Base-by-base conservation (phyloP, 2,888 invertebrate genomes). In the Eudemis profundana region DNA sequence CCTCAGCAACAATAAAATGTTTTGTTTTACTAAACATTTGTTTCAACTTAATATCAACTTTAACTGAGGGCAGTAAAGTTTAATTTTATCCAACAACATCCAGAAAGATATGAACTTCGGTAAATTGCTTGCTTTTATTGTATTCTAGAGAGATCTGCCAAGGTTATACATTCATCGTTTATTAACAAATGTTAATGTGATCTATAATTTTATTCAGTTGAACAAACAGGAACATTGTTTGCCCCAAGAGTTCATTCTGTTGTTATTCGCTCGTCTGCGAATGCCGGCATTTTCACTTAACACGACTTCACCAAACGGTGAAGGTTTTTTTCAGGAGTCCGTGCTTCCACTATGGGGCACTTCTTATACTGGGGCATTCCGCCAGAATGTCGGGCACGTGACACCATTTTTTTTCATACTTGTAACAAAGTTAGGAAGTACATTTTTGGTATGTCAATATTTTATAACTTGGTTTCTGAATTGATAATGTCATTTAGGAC, bases 121-220 rank as follows among this genome's bases (percentile, higher is more conserved):
- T 19, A 23, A 21, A 46, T 27, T 27, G 27, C 1, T 14, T 2
- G 7, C 14, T 10, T 8, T 33, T 27, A 27, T 21, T n/a, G n/a
- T n/a, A n/a, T 47, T 47, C 8, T 8, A 15, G 29, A 19, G 17
- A 7, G 8, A 17, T 33, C 8, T 44, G 14, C 44, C 19, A 44
- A 42, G 42, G 56, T 56, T 56, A 19, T 5, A 14, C 14, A 33
- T n/a, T 33, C n/a, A 44, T 56, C 8, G 44, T 56, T 56, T 56
- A 56, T 44, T 8, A 54, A 14, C 23, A 44, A 17, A 10, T 33
- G 44, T 27, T 44, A 56, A 56, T 56, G 44, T 10, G 3, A 33
- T 15, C 8, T 38, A 21, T n/a, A 27, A 21, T 59, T n/a, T 59
- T 59, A 59, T 21, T 10, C 59, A 59, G 59, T 47, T 59, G 36